Evolutionary conservation across 2,797 vertebrate species (phyloP).

Genomic region (Rhinella marina): DNA sequence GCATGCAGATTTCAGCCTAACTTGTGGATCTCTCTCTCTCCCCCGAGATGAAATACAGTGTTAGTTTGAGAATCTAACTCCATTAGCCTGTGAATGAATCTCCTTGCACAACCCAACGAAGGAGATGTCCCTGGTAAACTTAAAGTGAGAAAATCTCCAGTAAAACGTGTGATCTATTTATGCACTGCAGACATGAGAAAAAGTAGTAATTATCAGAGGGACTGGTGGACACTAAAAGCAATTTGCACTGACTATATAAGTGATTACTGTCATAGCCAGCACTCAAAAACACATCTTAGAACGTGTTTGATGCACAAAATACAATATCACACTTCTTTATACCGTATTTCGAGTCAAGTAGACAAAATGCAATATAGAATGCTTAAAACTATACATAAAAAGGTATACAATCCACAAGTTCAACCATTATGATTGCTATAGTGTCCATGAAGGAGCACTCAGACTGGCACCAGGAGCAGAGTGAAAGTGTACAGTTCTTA

Average conservation of each 20-base stretch:
- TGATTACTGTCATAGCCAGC: neutral
- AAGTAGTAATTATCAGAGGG: neutral
- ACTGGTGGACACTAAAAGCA: neutral
- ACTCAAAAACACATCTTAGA: neutral
- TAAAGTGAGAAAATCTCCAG: neutral
- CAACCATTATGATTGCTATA: no score
- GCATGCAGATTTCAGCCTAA: constrained; percentile 26
- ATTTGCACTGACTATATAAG: neutral
- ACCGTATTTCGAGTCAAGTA: no score
- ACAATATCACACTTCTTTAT: no score
- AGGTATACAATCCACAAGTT: no score
- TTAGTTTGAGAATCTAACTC: neutral
- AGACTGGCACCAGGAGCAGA: no score
- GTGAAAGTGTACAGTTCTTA: no score
- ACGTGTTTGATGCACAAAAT: neutral
- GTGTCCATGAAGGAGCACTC: no score
- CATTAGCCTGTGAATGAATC: neutral
- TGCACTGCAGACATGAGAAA: neutral
- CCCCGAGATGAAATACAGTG: neutral
- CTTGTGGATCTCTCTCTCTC: neutral
- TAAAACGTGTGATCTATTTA: neutral
- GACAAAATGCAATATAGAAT: no score
- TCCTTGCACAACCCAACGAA: neutral
- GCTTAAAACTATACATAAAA: no score
- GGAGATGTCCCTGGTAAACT: no score